Conservation (phyloP, 2,113 vertebrate genomes). For the Malaclemys terrapin region DNA sequence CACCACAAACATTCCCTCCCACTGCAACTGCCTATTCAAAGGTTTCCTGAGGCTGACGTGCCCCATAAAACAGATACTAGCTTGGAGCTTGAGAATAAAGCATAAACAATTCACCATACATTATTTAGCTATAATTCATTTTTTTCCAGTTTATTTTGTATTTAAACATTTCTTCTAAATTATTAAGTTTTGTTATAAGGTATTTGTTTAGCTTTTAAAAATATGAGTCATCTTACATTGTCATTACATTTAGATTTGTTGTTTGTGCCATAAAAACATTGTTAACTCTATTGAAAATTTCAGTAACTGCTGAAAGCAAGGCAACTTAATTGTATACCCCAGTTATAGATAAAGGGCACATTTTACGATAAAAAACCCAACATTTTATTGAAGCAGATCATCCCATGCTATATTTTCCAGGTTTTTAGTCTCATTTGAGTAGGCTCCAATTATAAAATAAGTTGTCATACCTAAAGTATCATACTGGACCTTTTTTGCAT, state of each 20-base stretch:
- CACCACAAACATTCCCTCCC: not conserved
- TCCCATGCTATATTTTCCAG: conserved; percentile 20
- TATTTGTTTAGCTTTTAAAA: not conserved
- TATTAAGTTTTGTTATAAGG: not conserved
- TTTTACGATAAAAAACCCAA: conserved; percentile 54
- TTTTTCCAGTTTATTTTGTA: not conserved
- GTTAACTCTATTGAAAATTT: not conserved
- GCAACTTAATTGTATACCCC: conserved; percentile 34
- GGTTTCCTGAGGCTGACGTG: not conserved
- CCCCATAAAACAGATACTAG: not conserved
- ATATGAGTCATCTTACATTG: not conserved
- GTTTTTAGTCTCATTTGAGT: conserved; percentile 28
- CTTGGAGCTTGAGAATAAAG: not conserved
- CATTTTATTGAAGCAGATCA: conserved; percentile 16
- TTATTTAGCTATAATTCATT: not conserved
- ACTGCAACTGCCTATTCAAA: not conserved
- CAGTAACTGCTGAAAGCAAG: conserved; percentile 11
- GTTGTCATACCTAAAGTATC: not conserved
- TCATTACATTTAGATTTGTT: not conserved
- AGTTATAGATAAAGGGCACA: conserved; percentile 34
- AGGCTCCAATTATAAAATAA: conserved; percentile 27
- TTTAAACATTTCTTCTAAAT: not conserved
- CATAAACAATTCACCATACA: not conserved
- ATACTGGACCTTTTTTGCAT: not conserved
- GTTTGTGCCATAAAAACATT: not conserved